These are phyloP conservation scores for Tachina lurida DNA, from an alignment of 2,888 invertebrate genomes.

Conservation along the genomic window DNA sequence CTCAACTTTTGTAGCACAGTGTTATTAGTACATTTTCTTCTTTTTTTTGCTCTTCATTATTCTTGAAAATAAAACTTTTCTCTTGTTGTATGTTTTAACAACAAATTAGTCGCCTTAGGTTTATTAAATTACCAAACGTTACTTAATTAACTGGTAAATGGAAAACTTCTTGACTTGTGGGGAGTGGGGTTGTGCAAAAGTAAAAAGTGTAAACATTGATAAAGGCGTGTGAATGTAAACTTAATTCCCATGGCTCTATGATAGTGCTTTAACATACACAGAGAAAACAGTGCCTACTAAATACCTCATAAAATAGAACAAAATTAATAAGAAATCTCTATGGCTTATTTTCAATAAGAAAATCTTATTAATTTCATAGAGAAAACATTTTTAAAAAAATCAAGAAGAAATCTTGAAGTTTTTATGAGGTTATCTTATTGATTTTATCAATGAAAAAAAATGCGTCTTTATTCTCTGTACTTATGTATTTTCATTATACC, in stretches of 20 bases:
- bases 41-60: not conserved
- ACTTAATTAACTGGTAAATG: constrained; percentile 78
- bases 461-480: too few relatives aligned
- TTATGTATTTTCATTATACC: too few relatives aligned
- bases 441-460: too few relatives aligned
- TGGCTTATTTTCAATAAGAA: too few relatives aligned
- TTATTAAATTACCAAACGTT: constrained; percentile 78
- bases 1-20: too few relatives aligned
- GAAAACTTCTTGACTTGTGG: constrained; percentile 75
- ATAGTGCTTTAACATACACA: not conserved
- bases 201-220: constrained; percentile 5
- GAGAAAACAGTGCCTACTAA: too few relatives aligned
- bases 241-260: constrained; percentile 30
- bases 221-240: constrained; percentile 42
- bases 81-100: constrained; percentile 38
- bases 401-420: too few relatives aligned
- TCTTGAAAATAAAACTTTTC: constrained; percentile 38
- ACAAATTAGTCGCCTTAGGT: constrained; percentile 66
- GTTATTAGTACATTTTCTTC: not conserved
- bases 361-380: too few relatives aligned
- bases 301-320: too few relatives aligned
- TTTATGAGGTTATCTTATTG: too few relatives aligned
- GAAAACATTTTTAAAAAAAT: too few relatives aligned
- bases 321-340: too few relatives aligned
- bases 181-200: not conserved